phyloP scores from a whole-genome alignment of 2,113 vertebrate genomes.

The Cochlearius cochlearius region DNA sequence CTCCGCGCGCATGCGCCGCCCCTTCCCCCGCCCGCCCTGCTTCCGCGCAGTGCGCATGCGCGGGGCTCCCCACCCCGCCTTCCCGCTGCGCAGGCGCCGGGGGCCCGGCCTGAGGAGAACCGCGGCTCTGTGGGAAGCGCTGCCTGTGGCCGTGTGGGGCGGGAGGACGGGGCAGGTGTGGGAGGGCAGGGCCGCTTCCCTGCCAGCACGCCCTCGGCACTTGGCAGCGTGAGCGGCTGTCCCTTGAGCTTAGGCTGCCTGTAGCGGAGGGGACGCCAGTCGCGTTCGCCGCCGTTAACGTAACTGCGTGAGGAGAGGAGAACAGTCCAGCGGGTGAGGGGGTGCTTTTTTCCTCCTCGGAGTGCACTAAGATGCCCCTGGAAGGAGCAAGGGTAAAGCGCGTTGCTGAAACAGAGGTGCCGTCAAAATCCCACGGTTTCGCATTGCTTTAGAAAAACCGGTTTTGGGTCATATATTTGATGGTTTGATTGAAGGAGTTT shows the following conservation, averaged over 20 bases:
- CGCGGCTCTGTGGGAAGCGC: not conserved
- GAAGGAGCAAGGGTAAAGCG: not conserved
- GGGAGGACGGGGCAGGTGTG: not conserved
- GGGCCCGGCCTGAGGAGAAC: not conserved
- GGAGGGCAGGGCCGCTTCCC: not conserved
- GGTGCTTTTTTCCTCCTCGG: too few species aligned
- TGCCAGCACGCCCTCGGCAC: too few species aligned
- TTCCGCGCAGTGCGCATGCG: too few species aligned
- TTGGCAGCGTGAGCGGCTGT: not conserved
- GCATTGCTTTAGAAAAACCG: accelerated
- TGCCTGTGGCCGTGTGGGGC: too few species aligned
- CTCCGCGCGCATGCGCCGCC: not conserved
- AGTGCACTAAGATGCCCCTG: accelerated
- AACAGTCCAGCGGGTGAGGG: not conserved
- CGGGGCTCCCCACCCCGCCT: too few species aligned
- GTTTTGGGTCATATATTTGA: accelerated
- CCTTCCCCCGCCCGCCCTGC: too few species aligned
- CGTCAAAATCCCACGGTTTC: accelerated
- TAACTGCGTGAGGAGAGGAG: not conserved
- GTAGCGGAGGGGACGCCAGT: accelerated
- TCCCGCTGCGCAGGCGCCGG: not conserved
- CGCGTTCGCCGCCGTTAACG: accelerated
- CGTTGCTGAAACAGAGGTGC: not conserved
- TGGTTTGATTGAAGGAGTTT: not conserved
- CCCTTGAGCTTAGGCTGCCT: accelerated